Percentiles rank a stretch among this genome's conserved stretches.
Conservation (phyloP, 2,113 vertebrate species). For the Pogona vitticeps region DNA sequence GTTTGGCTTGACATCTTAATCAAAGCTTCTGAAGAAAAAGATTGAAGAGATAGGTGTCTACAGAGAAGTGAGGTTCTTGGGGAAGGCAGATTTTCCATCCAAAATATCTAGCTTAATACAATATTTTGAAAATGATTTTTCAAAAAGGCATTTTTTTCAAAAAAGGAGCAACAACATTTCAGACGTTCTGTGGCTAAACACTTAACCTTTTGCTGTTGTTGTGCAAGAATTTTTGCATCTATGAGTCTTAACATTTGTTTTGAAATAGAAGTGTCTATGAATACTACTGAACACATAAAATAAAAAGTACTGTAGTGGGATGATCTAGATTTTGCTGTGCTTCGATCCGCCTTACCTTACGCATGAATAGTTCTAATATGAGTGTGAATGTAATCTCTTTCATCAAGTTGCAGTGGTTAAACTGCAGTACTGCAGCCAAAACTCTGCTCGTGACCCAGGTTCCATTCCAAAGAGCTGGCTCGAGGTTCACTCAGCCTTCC, state of each 20-base stretch:
- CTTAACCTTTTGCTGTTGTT: neutral
- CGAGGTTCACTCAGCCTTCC: too few species aligned
- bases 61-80: neutral
- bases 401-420: too few species aligned
- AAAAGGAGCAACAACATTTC: neutral
- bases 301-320: neutral
- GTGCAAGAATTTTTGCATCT: neutral
- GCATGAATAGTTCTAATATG: neutral
- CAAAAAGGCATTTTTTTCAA: neutral
- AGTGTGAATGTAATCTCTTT: neutral
- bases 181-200: neutral
- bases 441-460: too few species aligned
- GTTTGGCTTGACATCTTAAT: too few species aligned
- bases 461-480: too few species aligned
- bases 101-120: neutral
- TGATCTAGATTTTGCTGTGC: neutral
- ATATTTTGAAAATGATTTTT: neutral
- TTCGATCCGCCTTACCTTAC: neutral
- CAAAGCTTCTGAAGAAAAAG: too few species aligned
- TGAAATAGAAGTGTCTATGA: neutral
- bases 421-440: too few species aligned
- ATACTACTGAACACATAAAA: neutral
- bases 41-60: neutral
- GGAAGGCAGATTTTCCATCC: neutral
- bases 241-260: neutral